These are phyloP conservation scores for Oikopleura albicans DNA, from an alignment of 23 tunicate genomes.

Conservation along the genomic window DNA sequence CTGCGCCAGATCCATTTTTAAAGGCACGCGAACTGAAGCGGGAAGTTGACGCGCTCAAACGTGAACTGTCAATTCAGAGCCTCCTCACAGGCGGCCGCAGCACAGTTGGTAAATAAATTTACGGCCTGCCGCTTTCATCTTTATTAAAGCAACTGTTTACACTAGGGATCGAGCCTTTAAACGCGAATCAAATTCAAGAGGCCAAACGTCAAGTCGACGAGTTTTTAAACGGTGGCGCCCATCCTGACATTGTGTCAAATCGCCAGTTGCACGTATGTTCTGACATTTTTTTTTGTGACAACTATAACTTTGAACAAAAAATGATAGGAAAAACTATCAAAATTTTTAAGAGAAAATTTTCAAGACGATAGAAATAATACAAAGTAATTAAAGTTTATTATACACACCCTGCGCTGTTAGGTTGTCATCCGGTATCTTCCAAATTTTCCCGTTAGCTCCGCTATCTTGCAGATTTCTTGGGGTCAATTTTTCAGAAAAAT, in stretches of 20 bases:
- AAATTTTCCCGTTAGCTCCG: too few species aligned
- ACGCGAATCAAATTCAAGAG: not conserved
- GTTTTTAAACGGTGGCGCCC: not conserved
- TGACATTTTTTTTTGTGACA: too few species aligned
- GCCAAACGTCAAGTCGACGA: not conserved
- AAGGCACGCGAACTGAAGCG: not conserved
- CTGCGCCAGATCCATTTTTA: not conserved
- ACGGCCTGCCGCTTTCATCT: not conserved
- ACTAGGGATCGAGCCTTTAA: not conserved
- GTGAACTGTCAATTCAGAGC: not conserved
- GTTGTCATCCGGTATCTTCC: too few species aligned
- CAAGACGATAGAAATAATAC: too few species aligned
- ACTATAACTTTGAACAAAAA: too few species aligned
- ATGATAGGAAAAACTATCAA: too few species aligned
- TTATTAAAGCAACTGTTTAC: not conserved
- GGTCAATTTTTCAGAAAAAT: too few species aligned
- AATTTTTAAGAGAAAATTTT: too few species aligned
- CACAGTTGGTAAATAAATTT: not conserved
- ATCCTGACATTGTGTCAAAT: not conserved
- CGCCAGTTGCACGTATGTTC: not conserved
- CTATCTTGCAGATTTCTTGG: too few species aligned
- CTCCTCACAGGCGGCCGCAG: not conserved
- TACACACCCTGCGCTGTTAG: too few species aligned
- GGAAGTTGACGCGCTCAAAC: not conserved
- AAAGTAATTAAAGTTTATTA: too few species aligned